Evolutionary conservation across 2,797 vertebrate species (phyloP), one percentile per base, ranked within the genome.

Genomic region (Prunella strophiata): DNA sequence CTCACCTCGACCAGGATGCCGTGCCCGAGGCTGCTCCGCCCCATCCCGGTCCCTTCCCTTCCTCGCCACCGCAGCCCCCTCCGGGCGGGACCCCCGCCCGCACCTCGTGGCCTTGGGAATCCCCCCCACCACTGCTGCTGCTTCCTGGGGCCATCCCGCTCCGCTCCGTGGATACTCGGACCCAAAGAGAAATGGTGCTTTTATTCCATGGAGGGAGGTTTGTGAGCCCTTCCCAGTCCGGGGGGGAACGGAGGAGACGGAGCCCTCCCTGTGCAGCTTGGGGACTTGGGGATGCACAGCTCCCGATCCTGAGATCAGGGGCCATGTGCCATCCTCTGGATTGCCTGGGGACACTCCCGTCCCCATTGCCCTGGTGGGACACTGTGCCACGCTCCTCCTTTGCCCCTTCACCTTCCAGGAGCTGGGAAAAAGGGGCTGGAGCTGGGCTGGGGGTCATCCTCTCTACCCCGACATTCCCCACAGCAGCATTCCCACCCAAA

Each of bases 101-200:
- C 92, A 88, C 93, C 89, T 93, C 48, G 92, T 95, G 96, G 97
- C 96, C 96, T 95, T 96, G 87, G 90, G 80, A 78, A 78, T 57
- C 40, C 66, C 80, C 58, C 58, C n/a, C 45, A 48, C 42, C 40
- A 26, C 78, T 42, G 80, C 88, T 78, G 94, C 97, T 87, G 89
- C 96, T 96, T 94, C 96, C 95, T 45, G 25, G 93, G 91, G 94
- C 89, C 74, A 8, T 61, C 92, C 92, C 2, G 34, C 91, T 92
- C 89, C 5, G 30, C 76, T 94, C 96, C 50, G 32, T 66, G 91
- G 95, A 94, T 63, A 54, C 80, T 96, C 16, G 83, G 96, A 96
- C 97, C 97, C 95, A 95, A 97, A 97, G 97, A 97, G 96, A 97
- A 96, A 97, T 94, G 97, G 97, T 98, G 97, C 97, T 98, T 97